Evolutionary conservation across 2,888 invertebrate species (phyloP).

Genomic region (Mactromeris polynyma): DNA sequence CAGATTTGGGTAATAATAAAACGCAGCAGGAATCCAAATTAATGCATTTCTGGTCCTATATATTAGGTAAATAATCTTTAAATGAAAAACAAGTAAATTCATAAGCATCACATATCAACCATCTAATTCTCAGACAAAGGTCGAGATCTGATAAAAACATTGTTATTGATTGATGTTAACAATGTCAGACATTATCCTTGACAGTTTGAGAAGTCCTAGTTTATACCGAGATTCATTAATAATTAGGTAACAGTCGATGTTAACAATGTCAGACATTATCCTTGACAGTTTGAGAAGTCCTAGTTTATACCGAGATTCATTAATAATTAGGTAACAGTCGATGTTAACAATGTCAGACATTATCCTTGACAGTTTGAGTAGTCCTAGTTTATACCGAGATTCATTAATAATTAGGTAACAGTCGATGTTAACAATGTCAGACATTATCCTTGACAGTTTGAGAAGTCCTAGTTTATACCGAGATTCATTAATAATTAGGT

Average conservation of each 20-base stretch:
- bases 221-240: neutral
- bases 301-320: neutral
- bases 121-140: neutral
- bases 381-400: neutral
- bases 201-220: neutral
- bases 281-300: neutral
- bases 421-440: too few relatives aligned
- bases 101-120: neutral
- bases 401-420: neutral
- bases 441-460: too few relatives aligned
- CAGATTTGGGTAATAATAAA: too few relatives aligned
- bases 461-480: too few relatives aligned
- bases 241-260: too few relatives aligned
- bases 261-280: neutral
- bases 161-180: neutral
- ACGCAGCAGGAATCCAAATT: too few relatives aligned
- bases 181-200: neutral
- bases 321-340: too few relatives aligned
- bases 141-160: neutral
- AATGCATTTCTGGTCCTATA: too few relatives aligned
- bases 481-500: too few relatives aligned
- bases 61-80: too few relatives aligned
- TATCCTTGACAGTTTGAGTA: neutral
- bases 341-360: neutral
- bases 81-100: too few relatives aligned